phyloP scores from a whole-genome alignment of 2,113 vertebrate species.

The Sigmodon hispidus region DNA sequence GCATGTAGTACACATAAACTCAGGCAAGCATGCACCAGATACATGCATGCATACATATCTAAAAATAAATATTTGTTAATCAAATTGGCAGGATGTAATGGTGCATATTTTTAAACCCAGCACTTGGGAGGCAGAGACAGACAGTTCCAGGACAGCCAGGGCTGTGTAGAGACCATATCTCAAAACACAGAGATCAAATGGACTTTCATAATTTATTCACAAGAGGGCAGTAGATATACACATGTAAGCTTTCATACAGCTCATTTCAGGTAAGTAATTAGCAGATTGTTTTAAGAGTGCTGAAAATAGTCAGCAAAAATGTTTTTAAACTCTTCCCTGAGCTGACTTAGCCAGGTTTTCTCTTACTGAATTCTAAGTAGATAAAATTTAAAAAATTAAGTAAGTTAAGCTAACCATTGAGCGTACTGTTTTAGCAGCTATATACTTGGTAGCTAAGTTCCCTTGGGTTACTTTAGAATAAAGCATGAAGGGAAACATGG shows the following conservation, averaged over 20 bases:
- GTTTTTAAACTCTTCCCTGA: neutral
- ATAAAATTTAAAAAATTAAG: constrained; percentile 35
- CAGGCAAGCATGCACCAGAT: neutral
- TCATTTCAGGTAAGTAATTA: constrained; percentile 27
- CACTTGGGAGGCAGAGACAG: neutral
- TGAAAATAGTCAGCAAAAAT: constrained; percentile 27
- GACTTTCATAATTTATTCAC: constrained; percentile 68
- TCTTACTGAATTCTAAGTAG: neutral
- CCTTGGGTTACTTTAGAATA: constrained; percentile 42
- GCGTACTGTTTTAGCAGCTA: constrained; percentile 4
- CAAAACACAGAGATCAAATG: neutral
- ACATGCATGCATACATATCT: neutral
- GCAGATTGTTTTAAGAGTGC: neutral
- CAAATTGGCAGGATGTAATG: neutral
- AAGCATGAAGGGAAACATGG: constrained; percentile 37
- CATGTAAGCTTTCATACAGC: neutral
- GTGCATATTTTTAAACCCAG: neutral
- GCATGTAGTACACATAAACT: neutral
- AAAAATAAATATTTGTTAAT: too few species aligned
- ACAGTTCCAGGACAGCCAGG: neutral
- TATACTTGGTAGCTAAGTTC: constrained; percentile 20
- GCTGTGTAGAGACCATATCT: neutral
- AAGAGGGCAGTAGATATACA: constrained; percentile 77
- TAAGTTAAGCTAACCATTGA: constrained; percentile 26
- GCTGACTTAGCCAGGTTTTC: neutral